A percentile compares a stretch with the other conserved stretches of the same genome.
These are phyloP conservation scores for Peromyscus eremicus DNA, from an alignment of 2,797 vertebrate genomes.

Conservation along the genomic window DNA sequence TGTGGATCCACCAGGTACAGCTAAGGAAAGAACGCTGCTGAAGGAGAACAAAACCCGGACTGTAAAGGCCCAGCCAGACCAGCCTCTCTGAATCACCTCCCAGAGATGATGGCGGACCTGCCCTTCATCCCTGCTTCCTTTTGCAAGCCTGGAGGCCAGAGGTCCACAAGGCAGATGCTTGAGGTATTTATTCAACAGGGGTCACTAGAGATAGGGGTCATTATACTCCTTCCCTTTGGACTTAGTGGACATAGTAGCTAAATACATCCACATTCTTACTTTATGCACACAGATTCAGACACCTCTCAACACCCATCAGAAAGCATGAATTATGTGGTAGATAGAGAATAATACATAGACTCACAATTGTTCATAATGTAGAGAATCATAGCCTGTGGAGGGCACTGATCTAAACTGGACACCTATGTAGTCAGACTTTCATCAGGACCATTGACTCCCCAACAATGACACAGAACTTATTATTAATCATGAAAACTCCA, in stretches of 20 bases:
- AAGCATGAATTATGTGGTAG: background rate
- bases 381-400: background rate
- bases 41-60: background rate
- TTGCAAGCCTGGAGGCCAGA: background rate
- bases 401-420: too few relatives aligned
- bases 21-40: background rate
- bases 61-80: background rate
- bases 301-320: background rate
- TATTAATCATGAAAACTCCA: too few relatives aligned
- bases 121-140: background rate
- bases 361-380: background rate
- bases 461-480: too few relatives aligned
- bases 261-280: background rate
- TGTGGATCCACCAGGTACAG: background rate
- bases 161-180: background rate
- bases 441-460: too few relatives aligned
- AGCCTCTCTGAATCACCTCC: background rate
- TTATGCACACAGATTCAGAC: background rate
- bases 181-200: background rate
- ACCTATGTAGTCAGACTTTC: too few relatives aligned
- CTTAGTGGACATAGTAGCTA: background rate
- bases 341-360: background rate
- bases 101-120: too few relatives aligned
- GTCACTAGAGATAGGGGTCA: background rate
- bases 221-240: background rate